Evolutionary conservation across 2,888 invertebrate species (phyloP), one percentile per base, ranked within the genome.

Genomic region (Agelastica alni): DNA sequence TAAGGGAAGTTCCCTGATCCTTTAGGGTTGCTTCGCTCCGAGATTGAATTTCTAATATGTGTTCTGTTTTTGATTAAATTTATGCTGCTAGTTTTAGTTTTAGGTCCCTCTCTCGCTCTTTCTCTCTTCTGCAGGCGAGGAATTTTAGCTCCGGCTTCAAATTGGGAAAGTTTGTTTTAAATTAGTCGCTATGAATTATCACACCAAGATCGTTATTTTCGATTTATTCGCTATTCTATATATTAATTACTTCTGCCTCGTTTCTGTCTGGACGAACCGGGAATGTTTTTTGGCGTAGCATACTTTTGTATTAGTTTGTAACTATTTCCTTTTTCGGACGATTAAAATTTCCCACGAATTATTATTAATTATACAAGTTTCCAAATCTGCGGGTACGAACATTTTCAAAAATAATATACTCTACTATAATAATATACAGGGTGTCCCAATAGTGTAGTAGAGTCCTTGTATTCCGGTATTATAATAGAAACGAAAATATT

Each of bases 51-150:
- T 76, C 76, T 76, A 76, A 76, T 76, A 73, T 74, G 69, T 69
- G 73, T 74, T 75, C 75, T 75, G 76, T 76, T 76, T 76, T 76
- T 76, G 76, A 76, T 76, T 76, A 76, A 76, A 76, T 76, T 75
- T 75, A 71, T 72, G 70, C 70, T 61, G 63, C 65, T 69, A 69
- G 70, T 71, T 70, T 68, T 67, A 70, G 70, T 68, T 68, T 68
- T 63, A 58, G 65, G 59, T 60, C 56, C 52, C 56, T 46, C 53
- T 41, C 51, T 49, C 61, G 53, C 52, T 55, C 55, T 57, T 51
- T 56, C 58, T 59, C 59, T 53, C 56, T 55, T 61, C 58, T 58
- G 43, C 58, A 54, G 60, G 59, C 60, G 56, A 56, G 67, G 65
- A 66, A 67, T 68, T 68, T 67, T 66, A 63, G 63, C 61, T 63